Conservation (phyloP, 2,113 vertebrate species). For the Camelus bactrianus region DNA sequence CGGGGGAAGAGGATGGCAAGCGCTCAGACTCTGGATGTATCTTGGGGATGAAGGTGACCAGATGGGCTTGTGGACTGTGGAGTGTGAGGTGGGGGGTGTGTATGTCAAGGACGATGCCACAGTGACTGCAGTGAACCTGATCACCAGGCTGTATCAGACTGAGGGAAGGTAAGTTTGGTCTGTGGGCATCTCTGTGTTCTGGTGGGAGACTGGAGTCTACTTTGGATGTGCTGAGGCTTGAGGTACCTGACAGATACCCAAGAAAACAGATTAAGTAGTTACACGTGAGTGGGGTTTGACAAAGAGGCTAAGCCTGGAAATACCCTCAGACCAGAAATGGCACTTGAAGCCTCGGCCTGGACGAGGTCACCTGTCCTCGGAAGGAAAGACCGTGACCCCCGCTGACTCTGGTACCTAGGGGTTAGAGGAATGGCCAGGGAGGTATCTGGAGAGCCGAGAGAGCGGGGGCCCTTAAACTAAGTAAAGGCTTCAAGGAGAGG, state of each 20-base stretch:
- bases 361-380: not conserved
- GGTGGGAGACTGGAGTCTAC: not conserved
- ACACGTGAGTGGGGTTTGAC: not conserved
- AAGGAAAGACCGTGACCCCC: not conserved
- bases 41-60: not conserved
- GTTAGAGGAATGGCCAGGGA: not conserved
- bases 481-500: not conserved
- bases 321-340: not conserved
- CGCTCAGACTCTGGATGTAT: not conserved
- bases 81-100: not conserved
- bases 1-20: not conserved
- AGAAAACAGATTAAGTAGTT: not conserved
- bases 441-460: not conserved
- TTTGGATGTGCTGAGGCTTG: not conserved
- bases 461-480: not conserved
- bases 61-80: not conserved
- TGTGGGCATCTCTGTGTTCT: accelerated
- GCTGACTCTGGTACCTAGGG: not conserved
- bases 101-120: not conserved
- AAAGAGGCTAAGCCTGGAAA: not conserved
- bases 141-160: not conserved
- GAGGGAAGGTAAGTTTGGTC: not conserved
- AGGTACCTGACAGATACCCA: not conserved
- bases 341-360: not conserved
- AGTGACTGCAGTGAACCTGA: not conserved